A percentile compares a stretch with the other conserved stretches of the same genome.
Conservation (phyloP, 2,797 vertebrate genomes). For the Sebastes alutus region DNA sequence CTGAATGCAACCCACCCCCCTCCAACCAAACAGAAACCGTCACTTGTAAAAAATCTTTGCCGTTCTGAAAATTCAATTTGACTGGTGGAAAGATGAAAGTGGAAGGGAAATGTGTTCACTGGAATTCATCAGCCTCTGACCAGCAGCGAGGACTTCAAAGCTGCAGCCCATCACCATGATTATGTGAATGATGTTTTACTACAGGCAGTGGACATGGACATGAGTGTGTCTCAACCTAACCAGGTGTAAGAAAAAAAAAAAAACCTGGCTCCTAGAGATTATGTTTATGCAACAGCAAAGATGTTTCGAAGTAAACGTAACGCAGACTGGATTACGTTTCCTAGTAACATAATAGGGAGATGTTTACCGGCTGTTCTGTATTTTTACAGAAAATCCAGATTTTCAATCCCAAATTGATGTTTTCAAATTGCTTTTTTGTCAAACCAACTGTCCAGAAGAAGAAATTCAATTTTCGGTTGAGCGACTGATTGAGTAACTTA, state of each 20-base stretch:
- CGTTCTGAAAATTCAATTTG: constrained; percentile 62
- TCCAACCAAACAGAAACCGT: constrained; percentile 24
- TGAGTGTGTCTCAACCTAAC: constrained; percentile 1
- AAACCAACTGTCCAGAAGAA: neutral
- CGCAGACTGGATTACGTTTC: neutral
- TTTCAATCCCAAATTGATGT: neutral
- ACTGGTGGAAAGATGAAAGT: constrained; percentile 68
- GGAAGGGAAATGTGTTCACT: constrained; percentile 67
- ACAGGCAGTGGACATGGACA: constrained; percentile 1
- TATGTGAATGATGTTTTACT: constrained; percentile 49
- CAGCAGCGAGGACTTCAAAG: constrained; percentile 70
- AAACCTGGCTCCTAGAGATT: neutral
- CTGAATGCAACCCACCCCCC: neutral
- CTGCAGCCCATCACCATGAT: constrained; percentile 47
- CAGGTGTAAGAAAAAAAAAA: neutral
- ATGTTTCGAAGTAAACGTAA: neutral
- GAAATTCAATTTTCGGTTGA: neutral
- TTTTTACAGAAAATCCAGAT: neutral
- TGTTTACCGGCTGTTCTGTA: neutral
- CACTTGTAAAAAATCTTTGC: constrained; percentile 50
- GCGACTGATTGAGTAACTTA: neutral
- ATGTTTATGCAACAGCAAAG: neutral
- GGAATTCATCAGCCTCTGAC: constrained; percentile 67
- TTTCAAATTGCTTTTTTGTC: neutral
- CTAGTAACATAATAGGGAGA: neutral